These are phyloP conservation scores for Orientallactaga sibirica DNA, from an alignment of 2,797 vertebrate genomes.

Conservation along the genomic window DNA sequence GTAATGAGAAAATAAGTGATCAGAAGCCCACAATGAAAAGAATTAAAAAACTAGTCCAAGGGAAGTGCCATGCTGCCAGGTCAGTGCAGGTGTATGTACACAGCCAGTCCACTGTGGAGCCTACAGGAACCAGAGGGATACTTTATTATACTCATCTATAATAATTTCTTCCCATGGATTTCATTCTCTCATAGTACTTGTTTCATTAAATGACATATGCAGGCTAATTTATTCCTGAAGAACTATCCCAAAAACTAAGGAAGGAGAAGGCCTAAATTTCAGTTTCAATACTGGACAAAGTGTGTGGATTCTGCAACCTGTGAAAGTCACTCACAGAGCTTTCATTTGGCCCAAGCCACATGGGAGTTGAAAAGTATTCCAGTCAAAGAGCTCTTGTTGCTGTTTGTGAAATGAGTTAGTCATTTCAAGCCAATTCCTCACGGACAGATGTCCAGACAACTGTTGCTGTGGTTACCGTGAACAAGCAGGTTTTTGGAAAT, in stretches of 20 bases:
- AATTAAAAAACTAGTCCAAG: conserved; percentile 42
- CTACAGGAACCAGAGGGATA: background rate
- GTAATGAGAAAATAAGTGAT: background rate
- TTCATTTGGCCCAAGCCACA: background rate
- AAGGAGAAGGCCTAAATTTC: conserved; percentile 11
- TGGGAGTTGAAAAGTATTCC: background rate
- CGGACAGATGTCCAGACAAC: conserved; percentile 40
- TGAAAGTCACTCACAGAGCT: background rate
- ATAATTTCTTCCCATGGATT: conserved; percentile 33
- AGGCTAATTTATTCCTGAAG: conserved; percentile 3
- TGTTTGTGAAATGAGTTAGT: conserved; percentile 43
- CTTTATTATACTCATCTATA: conserved; percentile 28
- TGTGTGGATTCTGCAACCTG: conserved; percentile 32
- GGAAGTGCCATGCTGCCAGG: background rate
- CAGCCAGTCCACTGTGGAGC: background rate
- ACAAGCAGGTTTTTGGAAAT: conserved; percentile 61
- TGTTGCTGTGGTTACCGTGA: conserved; percentile 62
- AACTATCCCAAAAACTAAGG: conserved; percentile 21
- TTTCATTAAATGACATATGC: conserved; percentile 15
- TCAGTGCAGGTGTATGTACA: background rate
- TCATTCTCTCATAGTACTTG: conserved; percentile 17
- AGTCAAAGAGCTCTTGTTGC: conserved; percentile 47
- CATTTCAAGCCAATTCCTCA: conserved; percentile 63
- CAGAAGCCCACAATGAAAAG: background rate
- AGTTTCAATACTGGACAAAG: conserved; percentile 28